Evolutionary conservation across 1,140 invertebrate genomes (phyloP), one percentile per base, ranked within the genome.

Genomic region (Acromyrmex echinatior): DNA sequence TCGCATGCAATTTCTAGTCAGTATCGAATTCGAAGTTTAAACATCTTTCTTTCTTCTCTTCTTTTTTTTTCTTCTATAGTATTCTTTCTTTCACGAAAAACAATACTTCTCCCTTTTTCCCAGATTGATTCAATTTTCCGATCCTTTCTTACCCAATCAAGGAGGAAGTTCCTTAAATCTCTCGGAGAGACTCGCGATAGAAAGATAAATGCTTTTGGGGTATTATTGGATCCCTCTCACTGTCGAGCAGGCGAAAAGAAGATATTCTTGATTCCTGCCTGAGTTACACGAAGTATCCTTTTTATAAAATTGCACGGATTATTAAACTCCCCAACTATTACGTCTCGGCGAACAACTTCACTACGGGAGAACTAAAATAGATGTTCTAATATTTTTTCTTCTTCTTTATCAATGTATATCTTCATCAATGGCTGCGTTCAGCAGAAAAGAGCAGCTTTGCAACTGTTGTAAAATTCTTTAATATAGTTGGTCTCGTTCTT

Each of bases 61-160:
- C n/a, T 4, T 45, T 62, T 16, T 12, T 16, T 28, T 7, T 2
- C 12, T 4, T 58, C 21, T 45, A 14, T 16, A n/a, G 39, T 18
- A 35, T 28, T 21, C 35, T 7, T 62, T 25, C 21, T 39, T 77
- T 18, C 45, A 12, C 35, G 21, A n/a, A 51, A 49, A 49, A 51
- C 12, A 21, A 45, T 12, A 28, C 3, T 56, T 25, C 1, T 14
- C 31, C 35, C 31, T 49, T n/a, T 56, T 53, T 86, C 28, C 7
- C n/a, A 18, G 14, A n/a, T 45, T 51, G 16, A 82, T 62, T 62
- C 10, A 39, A 49, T 45, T 90, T 39, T 65, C 28, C 28, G 0
- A 45, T 82, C 56, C 66, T 77, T 66, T 68, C 28, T 58, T 21
- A 62, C n/a, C 66, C 9, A 25, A 60, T 60, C 53, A 21, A 66